Percentiles rank a stretch among this genome's conserved stretches.
Conservation (phyloP, 2,888 invertebrate genomes). For the Hedya salicella region DNA sequence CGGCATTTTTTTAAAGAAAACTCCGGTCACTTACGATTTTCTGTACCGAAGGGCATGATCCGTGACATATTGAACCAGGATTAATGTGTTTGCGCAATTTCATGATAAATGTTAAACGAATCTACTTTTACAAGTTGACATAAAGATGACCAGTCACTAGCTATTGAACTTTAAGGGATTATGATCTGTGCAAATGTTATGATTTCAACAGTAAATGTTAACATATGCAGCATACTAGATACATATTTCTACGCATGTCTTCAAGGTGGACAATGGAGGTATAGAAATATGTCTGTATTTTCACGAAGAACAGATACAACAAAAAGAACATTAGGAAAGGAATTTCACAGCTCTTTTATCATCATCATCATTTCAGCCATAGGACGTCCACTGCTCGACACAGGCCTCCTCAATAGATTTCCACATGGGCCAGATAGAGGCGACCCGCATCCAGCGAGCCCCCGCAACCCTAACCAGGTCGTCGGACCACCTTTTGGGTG, state of each 20-base stretch:
- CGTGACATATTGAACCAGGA: constrained; percentile 34
- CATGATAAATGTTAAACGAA: constrained; percentile 25
- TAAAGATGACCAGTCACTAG: constrained; percentile 20
- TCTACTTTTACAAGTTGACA: constrained; percentile 26
- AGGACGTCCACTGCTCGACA: no score
- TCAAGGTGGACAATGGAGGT: neutral
- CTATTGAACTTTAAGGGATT: constrained; percentile 23
- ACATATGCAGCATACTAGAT: neutral
- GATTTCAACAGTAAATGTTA: neutral
- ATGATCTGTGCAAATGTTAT: neutral
- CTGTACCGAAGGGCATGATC: constrained; percentile 14
- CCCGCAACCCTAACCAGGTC: no score
- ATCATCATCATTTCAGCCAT: no score
- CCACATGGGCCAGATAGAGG: no score
- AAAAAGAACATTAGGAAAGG: no score
- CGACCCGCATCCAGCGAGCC: no score
- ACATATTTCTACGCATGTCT: neutral
- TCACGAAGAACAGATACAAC: no score
- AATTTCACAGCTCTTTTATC: no score
- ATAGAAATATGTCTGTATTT: no score
- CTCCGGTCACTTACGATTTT: neutral
- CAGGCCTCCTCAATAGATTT: no score
- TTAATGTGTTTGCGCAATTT: constrained; percentile 27
- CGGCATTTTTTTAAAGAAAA: no score
- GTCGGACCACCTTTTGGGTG: no score